These are phyloP conservation scores for Tragelaphus buxtoni DNA, from an alignment of 2,113 vertebrate genomes.

Conservation along the genomic window DNA sequence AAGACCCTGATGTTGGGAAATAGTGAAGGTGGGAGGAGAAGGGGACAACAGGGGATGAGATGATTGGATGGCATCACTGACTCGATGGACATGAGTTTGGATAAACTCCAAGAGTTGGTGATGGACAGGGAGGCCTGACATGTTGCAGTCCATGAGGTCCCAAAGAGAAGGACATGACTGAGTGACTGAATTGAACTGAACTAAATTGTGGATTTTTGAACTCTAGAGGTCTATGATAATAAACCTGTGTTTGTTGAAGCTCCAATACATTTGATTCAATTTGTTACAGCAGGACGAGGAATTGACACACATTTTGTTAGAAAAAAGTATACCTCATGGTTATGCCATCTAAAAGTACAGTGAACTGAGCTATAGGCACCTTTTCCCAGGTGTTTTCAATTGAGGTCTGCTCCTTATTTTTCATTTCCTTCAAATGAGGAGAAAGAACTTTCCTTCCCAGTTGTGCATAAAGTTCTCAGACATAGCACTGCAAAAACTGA, in stretches of 20 bases:
- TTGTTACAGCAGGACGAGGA: not conserved
- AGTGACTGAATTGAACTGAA: not conserved
- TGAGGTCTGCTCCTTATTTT: not conserved
- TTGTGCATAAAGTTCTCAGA: not conserved
- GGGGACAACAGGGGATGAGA: not conserved
- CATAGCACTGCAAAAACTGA: not conserved
- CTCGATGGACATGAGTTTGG: not conserved
- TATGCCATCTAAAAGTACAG: not conserved
- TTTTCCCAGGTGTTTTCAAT: not conserved
- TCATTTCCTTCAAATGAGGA: not conserved
- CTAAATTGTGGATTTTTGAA: not conserved
- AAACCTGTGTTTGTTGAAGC: not conserved
- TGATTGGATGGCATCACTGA: rapidly evolving
- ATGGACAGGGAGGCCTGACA: not conserved
- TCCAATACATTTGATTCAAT: not conserved
- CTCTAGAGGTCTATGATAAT: not conserved
- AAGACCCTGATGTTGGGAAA: not conserved
- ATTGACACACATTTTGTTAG: not conserved
- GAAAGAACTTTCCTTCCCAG: not conserved
- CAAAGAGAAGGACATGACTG: not conserved
- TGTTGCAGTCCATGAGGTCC: not conserved
- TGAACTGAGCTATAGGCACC: not conserved
- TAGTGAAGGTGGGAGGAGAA: not conserved
- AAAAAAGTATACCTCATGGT: not conserved
- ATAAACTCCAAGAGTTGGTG: not conserved